Evolutionary conservation across 2,113 vertebrate genomes (phyloP), one percentile per base, ranked within the genome.

Genomic region (Ovibos moschatus): DNA sequence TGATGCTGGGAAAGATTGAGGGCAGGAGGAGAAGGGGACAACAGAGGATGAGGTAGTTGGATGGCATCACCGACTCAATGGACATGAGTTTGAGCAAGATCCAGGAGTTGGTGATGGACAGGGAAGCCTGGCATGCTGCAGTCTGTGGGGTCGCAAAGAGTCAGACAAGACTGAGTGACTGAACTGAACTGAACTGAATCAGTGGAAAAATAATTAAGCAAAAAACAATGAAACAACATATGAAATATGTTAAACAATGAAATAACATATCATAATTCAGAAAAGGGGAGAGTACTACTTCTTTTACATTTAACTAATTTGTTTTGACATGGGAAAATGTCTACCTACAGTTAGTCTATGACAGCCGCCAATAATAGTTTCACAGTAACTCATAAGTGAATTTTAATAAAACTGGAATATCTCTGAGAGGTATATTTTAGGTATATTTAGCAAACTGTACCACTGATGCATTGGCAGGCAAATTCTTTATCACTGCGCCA

Each of bases 391-490:
- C 25, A 82, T 94, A 95, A 67, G 2, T 93, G n/a, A 87, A n/a
- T 81, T 85, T 78, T 83, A 93, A 60, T 87, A 67, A 33, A 47
- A 19, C 3, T 23, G 0, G 19, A 95, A 88, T 92, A 40, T 57
- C n/a, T 92, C 6, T 89, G 40, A 87, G 91, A 94, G 17, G 36
- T 58, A 55, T 76, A 67, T 89, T 95, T 92, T 87, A 87, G 16
- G 13, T 30, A 86, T 91, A 83, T 58, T 58, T 79, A 95, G 57
- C 0, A 96, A 83, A 47, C 74, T 60, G 3, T 71, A 53, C 4
- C 17, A 87, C 1, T 9, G 4, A 40, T 71, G 8, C 3, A 36
- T 47, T 71, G 67, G n/a, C n/a, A 40, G n/a, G 19, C 67, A 71
- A 76, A 76, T 76, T 43, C 36, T 43, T 76, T 43, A 43, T 13